Conservation (phyloP, 2,888 invertebrate genomes). For the Oeneis ivallda region DNA sequence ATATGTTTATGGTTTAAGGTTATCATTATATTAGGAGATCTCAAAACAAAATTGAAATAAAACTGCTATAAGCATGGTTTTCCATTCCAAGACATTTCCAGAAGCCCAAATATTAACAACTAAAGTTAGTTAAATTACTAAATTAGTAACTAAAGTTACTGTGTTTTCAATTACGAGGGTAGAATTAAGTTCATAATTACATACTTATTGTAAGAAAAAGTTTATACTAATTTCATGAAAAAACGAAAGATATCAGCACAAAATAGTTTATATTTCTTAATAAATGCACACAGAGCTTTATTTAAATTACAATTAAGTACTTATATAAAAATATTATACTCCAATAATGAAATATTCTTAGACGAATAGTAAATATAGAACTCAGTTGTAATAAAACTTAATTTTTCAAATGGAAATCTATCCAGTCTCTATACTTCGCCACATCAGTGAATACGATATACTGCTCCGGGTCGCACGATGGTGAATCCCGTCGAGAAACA, state of each 20-base stretch:
- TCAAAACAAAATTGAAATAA: too few species aligned
- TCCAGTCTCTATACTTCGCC: slow-evolving; percentile 29
- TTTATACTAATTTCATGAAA: too few species aligned
- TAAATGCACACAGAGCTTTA: slow-evolving; percentile 7
- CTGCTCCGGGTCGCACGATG: slow-evolving; percentile 26
- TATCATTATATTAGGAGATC: too few species aligned
- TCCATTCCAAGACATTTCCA: too few species aligned
- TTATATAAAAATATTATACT: neutral
- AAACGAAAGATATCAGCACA: neutral
- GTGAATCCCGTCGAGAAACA: slow-evolving; percentile 22
- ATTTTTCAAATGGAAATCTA: slow-evolving; percentile 35
- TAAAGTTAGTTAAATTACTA: too few species aligned
- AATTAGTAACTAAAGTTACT: too few species aligned
- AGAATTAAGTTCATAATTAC: too few species aligned
- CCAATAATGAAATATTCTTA: neutral
- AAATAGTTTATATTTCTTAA: neutral
- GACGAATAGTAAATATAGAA: neutral
- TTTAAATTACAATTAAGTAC: neutral
- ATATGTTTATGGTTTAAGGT: too few species aligned
- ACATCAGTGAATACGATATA: slow-evolving; percentile 45
- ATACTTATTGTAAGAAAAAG: too few species aligned
- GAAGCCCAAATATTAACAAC: too few species aligned
- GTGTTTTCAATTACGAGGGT: too few species aligned
- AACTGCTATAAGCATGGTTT: too few species aligned
- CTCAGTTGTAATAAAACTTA: neutral